Base-by-base conservation (phyloP, 2,888 invertebrate genomes). In the Limnephilus rhombicus region DNA sequence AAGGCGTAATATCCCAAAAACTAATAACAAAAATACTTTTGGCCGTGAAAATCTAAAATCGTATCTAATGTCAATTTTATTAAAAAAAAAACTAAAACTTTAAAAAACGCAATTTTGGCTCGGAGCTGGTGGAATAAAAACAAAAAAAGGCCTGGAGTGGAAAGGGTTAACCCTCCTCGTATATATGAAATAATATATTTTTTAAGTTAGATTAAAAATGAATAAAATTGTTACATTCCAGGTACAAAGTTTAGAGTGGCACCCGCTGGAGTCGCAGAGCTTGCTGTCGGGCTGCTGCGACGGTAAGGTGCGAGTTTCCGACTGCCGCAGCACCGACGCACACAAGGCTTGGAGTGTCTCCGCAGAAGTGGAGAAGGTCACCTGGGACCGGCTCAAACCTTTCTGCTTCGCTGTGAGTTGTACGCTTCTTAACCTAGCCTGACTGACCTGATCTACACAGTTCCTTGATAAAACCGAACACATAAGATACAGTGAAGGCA, bases 261-360 rank as follows among this genome's bases (percentile, higher is more conserved):
- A 99, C 96, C 97, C 98, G 9, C 96, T 96, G 68, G 98, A 99
- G 95, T 97, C 98, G 0, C 98, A 99, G 95, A 97, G 97, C 81
- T 95, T 99, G 68, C 95, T 99, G 9, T 97, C 98, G 15, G 99
- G 99, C 53, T 97, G 98, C 94, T 98, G 98, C 95, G 99, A 99
- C 96, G 98, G 98, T 29, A 95, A 95, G 89, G 98, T 97, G 1
- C 97, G 98, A 94, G 96, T 99, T 53, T 97, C 98, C 94, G 99
- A 99, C 96, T 99, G 99, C 94, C 97, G 98, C 94, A 80, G 95
- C 31, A 94, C 96, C 0, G 96, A 95, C 90, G 95, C 96, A 53
- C 96, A 96, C 94, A 97, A 97, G 95, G 95, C 95, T 0, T 99
- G 99, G 99, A 94, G 96, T 80, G 95, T 98, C 18, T 96, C 96